Percentiles rank a stretch among this genome's conserved stretches.
Conservation (phyloP, 2,888 invertebrate species). For the Hemistola chrysoprasaria region DNA sequence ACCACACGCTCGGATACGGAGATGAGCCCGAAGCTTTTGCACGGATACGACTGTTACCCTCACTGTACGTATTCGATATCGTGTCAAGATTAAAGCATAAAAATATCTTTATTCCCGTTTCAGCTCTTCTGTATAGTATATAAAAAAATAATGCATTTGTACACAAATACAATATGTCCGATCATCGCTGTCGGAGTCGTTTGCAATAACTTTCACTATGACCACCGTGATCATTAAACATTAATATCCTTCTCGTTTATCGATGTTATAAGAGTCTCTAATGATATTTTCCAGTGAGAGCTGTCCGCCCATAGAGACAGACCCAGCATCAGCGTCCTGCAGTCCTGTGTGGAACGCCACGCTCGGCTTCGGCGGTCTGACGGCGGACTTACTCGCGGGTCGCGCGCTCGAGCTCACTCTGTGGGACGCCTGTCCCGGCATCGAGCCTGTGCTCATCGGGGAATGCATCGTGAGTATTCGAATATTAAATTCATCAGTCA, state of each 20-base stretch:
- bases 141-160: too few species aligned
- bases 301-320: slow-evolving; percentile 90
- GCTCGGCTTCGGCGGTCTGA: slow-evolving; percentile 90
- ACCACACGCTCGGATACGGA: slow-evolving; percentile 90
- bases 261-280: too few species aligned
- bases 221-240: too few species aligned
- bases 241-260: too few species aligned
- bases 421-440: slow-evolving; percentile 93
- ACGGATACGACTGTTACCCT: slow-evolving; percentile 89
- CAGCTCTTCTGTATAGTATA: too few species aligned
- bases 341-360: slow-evolving; percentile 97
- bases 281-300: slow-evolving; percentile 81
- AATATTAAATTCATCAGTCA: too few species aligned
- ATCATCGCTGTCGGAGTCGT: too few species aligned
- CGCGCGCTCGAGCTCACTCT: slow-evolving; percentile 92
- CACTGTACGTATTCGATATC: slow-evolving; percentile 87
- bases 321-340: slow-evolving; percentile 92
- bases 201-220: too few species aligned
- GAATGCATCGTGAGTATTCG: slow-evolving; percentile 86
- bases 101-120: too few species aligned
- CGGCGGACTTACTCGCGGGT: slow-evolving; percentile 90
- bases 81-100: too few species aligned
- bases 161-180: too few species aligned
- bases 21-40: slow-evolving; percentile 92
- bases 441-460: slow-evolving; percentile 91